Percentiles rank a stretch among this genome's conserved stretches.
Conservation (phyloP, 2,113 vertebrate species). For the Oreochromis tanganicae region DNA sequence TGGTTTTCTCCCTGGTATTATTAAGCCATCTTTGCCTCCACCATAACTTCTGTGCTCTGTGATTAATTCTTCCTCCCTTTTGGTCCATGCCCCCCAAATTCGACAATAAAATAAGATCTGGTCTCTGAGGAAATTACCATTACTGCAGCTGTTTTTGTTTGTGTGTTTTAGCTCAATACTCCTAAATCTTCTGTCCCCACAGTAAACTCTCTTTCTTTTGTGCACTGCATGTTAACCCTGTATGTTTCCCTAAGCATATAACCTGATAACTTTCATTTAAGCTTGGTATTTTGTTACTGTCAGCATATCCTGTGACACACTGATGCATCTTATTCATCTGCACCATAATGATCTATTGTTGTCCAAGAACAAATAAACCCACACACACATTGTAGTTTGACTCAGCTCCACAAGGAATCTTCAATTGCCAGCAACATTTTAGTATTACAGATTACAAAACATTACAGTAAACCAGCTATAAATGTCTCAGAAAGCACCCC, state of each 20-base stretch:
- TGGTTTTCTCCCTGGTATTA: neutral
- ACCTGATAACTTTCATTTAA: neutral
- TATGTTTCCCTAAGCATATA: neutral
- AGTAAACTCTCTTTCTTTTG: neutral
- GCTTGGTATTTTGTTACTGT: accelerated
- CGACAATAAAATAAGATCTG: neutral
- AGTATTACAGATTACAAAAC: neutral
- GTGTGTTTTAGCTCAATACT: neutral
- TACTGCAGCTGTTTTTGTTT: neutral
- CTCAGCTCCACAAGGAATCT: neutral
- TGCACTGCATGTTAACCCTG: neutral
- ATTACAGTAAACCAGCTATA: neutral
- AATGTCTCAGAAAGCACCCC: neutral
- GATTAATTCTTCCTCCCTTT: neutral
- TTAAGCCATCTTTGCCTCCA: neutral
- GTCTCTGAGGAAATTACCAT: neutral
- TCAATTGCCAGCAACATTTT: neutral
- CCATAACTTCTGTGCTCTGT: neutral
- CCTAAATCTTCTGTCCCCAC: accelerated
- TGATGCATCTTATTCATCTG: neutral
- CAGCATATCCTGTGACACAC: neutral
- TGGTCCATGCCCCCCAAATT: neutral
- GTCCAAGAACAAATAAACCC: neutral
- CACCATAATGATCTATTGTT: neutral
- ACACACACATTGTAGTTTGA: neutral